phyloP scores from a whole-genome alignment of 1,140 invertebrate genomes.

The Aphidius gifuensis region DNA sequence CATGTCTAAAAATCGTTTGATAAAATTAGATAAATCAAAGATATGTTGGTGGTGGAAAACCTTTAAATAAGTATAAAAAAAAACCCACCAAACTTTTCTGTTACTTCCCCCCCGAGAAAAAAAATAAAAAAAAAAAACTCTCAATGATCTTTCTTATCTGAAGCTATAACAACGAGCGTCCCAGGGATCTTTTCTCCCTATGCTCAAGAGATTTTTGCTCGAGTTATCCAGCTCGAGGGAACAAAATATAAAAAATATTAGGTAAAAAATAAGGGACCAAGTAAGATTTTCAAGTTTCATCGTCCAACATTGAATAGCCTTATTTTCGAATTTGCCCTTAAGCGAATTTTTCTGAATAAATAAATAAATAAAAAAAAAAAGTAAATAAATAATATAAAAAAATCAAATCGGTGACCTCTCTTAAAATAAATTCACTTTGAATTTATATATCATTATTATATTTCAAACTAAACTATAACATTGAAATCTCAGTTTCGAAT shows the following conservation, averaged over 20 bases:
- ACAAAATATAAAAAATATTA: constrained; percentile 16
- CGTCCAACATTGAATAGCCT: constrained; percentile 35
- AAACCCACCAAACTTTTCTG: neutral
- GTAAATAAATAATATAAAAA: too few species aligned
- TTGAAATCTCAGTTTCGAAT: too few species aligned
- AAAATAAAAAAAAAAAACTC: neutral
- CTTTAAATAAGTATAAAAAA: too few species aligned
- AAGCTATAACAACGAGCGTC: constrained; percentile 36
- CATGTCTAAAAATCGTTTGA: constrained; percentile 33
- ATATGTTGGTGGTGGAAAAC: neutral
- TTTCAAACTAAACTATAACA: too few species aligned
- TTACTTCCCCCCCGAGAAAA: constrained; percentile 3
- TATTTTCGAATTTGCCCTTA: constrained; percentile 26
- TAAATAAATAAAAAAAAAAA: constrained; percentile 25
- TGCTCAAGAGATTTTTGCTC: constrained; percentile 28
- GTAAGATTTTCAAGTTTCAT: constrained; percentile 37
- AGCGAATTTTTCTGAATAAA: constrained; percentile 21
- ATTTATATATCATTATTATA: too few species aligned
- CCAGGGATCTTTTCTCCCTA: constrained; percentile 26
- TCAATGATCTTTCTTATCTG: constrained; percentile 35
- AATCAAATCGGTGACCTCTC: too few species aligned
- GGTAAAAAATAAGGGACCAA: neutral
- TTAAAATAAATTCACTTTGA: too few species aligned
- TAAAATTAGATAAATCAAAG: constrained; percentile 48
- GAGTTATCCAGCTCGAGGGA: constrained; percentile 31